Evolutionary conservation across 2,888 invertebrate genomes (phyloP).

Genomic region (Melinopterus prodromus): DNA sequence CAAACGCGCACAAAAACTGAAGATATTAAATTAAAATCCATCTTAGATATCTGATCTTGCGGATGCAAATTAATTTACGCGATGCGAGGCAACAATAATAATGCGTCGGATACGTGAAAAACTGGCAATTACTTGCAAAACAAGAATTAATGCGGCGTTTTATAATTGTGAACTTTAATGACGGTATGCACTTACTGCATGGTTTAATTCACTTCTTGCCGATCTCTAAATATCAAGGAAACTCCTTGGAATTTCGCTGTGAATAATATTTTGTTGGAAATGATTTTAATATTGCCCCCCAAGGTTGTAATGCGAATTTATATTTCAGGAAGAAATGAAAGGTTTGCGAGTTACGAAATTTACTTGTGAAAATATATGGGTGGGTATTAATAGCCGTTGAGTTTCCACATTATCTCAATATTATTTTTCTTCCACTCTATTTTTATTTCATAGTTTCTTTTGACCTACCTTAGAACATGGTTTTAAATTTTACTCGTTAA

Average conservation of each 20-base stretch:
- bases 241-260: neutral
- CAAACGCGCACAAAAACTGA: neutral
- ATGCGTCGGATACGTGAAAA: neutral
- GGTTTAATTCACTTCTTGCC: neutral
- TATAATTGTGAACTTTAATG: slow-evolving; percentile 4
- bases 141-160: neutral
- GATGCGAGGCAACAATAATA: neutral
- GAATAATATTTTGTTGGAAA: neutral
- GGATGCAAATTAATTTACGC: neutral
- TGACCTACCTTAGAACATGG: no score
- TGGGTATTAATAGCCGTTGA: no score
- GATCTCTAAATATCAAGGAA: slow-evolving; percentile 4
- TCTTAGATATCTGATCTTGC: neutral
- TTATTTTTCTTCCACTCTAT: no score
- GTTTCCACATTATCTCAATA: no score
- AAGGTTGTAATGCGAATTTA: neutral
- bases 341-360: no score
- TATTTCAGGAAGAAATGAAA: no score
- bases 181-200: neutral
- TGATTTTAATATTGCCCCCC: neutral
- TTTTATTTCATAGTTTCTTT: no score
- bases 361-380: no score
- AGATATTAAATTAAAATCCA: neutral
- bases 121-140: neutral
- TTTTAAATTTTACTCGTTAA: no score